Evolutionary conservation across 2,113 vertebrate species (phyloP), one percentile per base, ranked within the genome.

Genomic region (Equus quagga): DNA sequence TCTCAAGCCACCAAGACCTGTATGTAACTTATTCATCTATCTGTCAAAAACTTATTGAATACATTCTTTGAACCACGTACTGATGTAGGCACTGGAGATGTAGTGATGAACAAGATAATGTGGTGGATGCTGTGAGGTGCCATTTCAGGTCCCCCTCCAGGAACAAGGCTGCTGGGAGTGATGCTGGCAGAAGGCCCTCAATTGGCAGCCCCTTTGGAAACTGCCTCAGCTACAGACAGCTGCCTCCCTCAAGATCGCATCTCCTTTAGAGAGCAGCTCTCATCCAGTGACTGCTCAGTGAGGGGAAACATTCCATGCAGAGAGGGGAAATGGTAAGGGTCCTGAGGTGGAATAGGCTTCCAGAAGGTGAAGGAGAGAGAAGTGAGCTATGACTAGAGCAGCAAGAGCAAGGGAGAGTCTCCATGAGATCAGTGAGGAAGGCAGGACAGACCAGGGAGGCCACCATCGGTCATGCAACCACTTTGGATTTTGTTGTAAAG

Each of bases 401-500:
- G 3, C 15, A 3, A 0, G 11, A 69, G 28, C 31, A 8, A 24
- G 13, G 26, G 17, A 26, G 44, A 79, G 46, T 51, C 18, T 5
- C 11, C n/a, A 5, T 8, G 73, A 28, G 56, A 3, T 80, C 41
- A 72, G 86, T 9, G 41, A 84, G 10, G 26, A 21, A 28, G n/a
- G 88, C 1, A 12, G 54, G 64, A 51, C 11, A 62, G 75, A 21
- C 46, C 4, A 0, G 6, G 23, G 46, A 33, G 24, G 76, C 56
- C 64, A 44, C 33, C 1, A 6, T 4, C 9, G 62, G 69, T 44
- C 26, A 58, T 1, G 14, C 7, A 49, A 69, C 13, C 36, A 9
- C 19, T 51, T 82, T 28, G 31, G 72, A 81, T 41, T 92, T 80
- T 49, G 80, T 73, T 86, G 70, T 56, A 94, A 85, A 44, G 51